A percentile compares a stretch with the other conserved stretches of the same genome.
phyloP scores from a whole-genome alignment of 2,113 vertebrate species.

The Alectura lathami region DNA sequence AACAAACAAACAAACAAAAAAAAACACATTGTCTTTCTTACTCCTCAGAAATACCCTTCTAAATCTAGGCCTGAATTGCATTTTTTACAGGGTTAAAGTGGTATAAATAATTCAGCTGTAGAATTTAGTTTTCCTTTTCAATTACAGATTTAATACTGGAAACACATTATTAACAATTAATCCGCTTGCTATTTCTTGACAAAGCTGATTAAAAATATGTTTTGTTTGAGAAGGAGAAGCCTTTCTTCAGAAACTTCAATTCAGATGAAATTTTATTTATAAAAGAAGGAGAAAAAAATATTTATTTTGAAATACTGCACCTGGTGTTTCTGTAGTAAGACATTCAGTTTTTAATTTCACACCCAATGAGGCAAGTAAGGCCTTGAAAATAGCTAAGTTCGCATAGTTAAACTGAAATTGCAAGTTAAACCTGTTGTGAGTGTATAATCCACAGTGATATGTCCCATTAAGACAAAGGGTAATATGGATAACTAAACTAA shows the following conservation, averaged over 20 bases:
- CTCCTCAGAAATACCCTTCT: background rate
- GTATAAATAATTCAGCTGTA: background rate
- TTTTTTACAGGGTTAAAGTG: background rate
- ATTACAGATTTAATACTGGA: background rate
- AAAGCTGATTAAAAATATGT: background rate
- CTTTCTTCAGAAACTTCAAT: background rate
- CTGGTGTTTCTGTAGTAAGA: background rate
- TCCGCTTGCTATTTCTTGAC: background rate
- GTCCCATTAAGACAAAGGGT: background rate
- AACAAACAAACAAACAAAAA: too few relatives aligned
- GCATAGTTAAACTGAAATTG: background rate
- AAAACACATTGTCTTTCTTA: background rate
- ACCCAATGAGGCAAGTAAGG: background rate
- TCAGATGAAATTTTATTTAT: background rate
- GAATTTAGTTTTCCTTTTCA: background rate
- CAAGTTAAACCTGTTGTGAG: background rate
- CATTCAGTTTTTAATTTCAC: background rate
- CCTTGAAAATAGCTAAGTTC: background rate
- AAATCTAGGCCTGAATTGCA: background rate
- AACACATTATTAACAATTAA: background rate
- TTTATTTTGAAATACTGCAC: background rate
- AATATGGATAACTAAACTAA: background rate
- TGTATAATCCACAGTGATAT: background rate
- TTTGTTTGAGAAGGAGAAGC: background rate
- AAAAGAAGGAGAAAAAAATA: background rate